Percentiles rank a stretch among this genome's conserved stretches.
phyloP scores from a whole-genome alignment of 37 sponge, comb jelly and placozoan genomes.

The Axinella damicornis region DNA sequence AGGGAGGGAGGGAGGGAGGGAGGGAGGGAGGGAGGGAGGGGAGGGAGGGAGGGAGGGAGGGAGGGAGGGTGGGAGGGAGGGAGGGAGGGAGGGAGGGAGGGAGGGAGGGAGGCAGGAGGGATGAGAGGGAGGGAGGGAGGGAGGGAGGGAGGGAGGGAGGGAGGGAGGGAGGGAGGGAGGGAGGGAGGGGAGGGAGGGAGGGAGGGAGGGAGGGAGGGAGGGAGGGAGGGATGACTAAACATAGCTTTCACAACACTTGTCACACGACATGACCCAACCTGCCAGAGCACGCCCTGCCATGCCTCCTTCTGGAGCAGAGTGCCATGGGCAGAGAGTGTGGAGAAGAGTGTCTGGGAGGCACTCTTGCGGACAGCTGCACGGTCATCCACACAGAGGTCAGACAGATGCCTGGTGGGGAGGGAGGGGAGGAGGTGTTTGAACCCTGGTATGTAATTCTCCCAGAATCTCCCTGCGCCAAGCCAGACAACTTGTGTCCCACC shows the following conservation, averaged over 20 bases:
- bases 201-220: neutral
- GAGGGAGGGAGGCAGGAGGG: neutral
- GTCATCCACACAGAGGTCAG: conserved; percentile 91
- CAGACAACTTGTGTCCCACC: neutral
- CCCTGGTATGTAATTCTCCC: too few relatives aligned
- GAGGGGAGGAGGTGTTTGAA: neutral
- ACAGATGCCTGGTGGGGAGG: conserved; percentile 49
- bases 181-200: neutral
- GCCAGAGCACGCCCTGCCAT: conserved; percentile 92
- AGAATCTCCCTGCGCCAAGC: too few relatives aligned
- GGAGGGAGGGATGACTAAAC: neutral
- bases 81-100: neutral
- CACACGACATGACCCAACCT: conserved; percentile 56
- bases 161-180: conserved; percentile 30
- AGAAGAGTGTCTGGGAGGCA: conserved; percentile 97
- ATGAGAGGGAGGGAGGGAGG: conserved; percentile 24
- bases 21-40: conserved; percentile 7
- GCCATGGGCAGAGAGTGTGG: conserved; percentile 93
- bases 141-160: conserved; percentile 32
- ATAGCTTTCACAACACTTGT: too few relatives aligned
- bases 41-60: conserved; percentile 19
- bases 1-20: neutral
- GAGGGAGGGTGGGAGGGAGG: conserved; percentile 15
- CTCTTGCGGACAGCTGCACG: conserved; percentile 94
- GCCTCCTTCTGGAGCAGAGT: conserved; percentile 68